Evolutionary conservation across 2,888 invertebrate genomes (phyloP).

Genomic region (Eulithis prunata): DNA sequence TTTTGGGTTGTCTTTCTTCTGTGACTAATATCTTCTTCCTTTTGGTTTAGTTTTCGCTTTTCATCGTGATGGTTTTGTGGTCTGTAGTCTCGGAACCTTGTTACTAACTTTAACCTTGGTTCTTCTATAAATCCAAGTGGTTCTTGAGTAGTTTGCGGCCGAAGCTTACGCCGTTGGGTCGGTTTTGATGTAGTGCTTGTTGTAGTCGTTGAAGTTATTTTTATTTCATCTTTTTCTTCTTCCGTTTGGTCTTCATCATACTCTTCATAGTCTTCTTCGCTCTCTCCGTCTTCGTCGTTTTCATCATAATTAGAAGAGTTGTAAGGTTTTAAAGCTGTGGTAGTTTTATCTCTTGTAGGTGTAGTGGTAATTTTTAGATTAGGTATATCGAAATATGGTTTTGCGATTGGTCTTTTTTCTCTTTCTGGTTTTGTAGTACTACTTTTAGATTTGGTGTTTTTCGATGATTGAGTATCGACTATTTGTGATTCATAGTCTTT

Average conservation of each 20-base stretch:
- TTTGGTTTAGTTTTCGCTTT: constrained; percentile 17
- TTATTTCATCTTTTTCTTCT: constrained; percentile 41
- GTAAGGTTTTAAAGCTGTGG: constrained; percentile 34
- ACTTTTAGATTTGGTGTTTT: constrained; percentile 35
- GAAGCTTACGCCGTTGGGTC: constrained; percentile 51
- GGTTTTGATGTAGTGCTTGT: constrained; percentile 60
- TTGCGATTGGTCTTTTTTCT: constrained; percentile 41
- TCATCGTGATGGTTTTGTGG: constrained; percentile 39
- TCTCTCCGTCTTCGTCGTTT: constrained; percentile 40
- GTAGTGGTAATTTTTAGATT: constrained; percentile 57
- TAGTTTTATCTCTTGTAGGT: constrained; percentile 54
- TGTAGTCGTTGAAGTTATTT: constrained; percentile 47
- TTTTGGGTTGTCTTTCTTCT: constrained; percentile 22
- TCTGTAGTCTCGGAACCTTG: constrained; percentile 63
- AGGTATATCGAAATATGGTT: constrained; percentile 56
- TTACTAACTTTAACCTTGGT: constrained; percentile 62
- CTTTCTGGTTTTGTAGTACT: constrained; percentile 31
- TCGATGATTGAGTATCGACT: constrained; percentile 34
- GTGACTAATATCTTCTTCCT: constrained; percentile 26
- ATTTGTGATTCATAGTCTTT: constrained; percentile 61
- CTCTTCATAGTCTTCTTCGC: constrained; percentile 59
- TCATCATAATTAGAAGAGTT: constrained; percentile 1
- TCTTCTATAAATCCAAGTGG: constrained; percentile 45
- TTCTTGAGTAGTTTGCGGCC: constrained; percentile 50
- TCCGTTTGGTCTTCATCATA: constrained; percentile 52